Evolutionary conservation across 37 sponge, comb jelly and placozoan genomes (phyloP).

Genomic region (Axinella damicornis): DNA sequence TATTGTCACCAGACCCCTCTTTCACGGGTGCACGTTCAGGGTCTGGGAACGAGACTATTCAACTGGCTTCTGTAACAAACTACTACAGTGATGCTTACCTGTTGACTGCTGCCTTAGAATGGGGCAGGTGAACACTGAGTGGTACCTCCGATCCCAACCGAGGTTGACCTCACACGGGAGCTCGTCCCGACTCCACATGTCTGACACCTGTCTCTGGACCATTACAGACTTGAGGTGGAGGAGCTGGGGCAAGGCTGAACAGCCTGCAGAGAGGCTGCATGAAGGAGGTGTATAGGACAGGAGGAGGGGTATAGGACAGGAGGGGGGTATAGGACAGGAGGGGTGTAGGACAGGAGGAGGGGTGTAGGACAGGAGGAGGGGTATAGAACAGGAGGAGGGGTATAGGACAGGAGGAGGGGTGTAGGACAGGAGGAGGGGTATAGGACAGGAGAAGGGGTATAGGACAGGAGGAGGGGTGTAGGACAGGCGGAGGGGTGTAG

Average conservation of each 20-base stretch:
- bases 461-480: too few relatives aligned
- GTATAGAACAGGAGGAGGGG: neutral
- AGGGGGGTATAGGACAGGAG: too few relatives aligned
- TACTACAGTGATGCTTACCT: neutral
- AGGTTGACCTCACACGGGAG: constrained; percentile 88
- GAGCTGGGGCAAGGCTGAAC: constrained; percentile 77
- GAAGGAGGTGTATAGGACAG: too few relatives aligned
- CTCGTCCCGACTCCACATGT: constrained; percentile 78
- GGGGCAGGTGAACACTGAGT: constrained; percentile 96
- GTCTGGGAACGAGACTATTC: too few relatives aligned
- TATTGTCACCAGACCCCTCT: too few relatives aligned
- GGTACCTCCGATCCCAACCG: constrained; percentile 79
- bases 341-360: neutral
- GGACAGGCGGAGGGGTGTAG: neutral
- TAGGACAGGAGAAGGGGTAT: neutral
- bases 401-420: neutral
- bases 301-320: constrained; percentile 7
- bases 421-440: neutral
- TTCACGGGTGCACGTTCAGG: too few relatives aligned
- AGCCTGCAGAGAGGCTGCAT: constrained; percentile 78
- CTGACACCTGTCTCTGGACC: constrained; percentile 75
- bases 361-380: constrained; percentile 1
- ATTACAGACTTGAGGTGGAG: constrained; percentile 74
- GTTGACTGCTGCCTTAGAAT: constrained; percentile 89
- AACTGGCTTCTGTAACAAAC: too few relatives aligned